Conservation (phyloP, 1,140 invertebrate genomes). For the Laupala kohalensis region DNA sequence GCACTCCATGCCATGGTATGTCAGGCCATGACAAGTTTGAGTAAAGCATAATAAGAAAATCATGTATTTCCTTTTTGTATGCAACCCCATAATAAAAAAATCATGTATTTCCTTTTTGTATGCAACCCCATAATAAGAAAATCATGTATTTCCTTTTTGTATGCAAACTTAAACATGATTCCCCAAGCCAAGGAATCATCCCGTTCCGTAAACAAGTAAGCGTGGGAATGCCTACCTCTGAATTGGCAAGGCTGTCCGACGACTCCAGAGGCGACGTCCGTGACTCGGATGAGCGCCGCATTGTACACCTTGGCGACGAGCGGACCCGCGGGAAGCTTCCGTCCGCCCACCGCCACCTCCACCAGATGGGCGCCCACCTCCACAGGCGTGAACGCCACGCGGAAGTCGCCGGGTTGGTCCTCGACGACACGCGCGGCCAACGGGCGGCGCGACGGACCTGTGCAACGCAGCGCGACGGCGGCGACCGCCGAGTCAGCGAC, state of each 20-base stretch:
- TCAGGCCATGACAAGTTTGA: too few species aligned
- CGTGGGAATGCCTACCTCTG: constrained; percentile 68
- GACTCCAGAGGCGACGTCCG: constrained; percentile 73
- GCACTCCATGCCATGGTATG: too few species aligned
- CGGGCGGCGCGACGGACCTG: constrained; percentile 53
- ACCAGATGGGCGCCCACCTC: constrained; percentile 86
- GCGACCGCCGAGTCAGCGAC: too few species aligned
- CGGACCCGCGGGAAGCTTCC: constrained; percentile 67
- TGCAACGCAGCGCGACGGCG: constrained; percentile 14
- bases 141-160: too few species aligned
- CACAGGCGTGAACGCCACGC: constrained; percentile 77
- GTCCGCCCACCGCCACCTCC: constrained; percentile 72
- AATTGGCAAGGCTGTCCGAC: constrained; percentile 88
- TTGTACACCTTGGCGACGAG: constrained; percentile 88
- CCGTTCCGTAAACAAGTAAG: too few species aligned
- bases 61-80: too few species aligned
- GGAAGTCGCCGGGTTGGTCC: constrained; percentile 60
- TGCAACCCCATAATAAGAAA: too few species aligned
- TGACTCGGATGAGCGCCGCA: constrained; percentile 77
- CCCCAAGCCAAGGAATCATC: too few species aligned
- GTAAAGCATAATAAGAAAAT: too few species aligned
- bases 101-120: too few species aligned
- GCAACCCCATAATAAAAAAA: too few species aligned
- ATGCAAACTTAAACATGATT: too few species aligned
- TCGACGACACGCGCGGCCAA: constrained; percentile 48